Evolutionary conservation across 2,113 vertebrate genomes (phyloP).

Genomic region (Geococcyx californianus): DNA sequence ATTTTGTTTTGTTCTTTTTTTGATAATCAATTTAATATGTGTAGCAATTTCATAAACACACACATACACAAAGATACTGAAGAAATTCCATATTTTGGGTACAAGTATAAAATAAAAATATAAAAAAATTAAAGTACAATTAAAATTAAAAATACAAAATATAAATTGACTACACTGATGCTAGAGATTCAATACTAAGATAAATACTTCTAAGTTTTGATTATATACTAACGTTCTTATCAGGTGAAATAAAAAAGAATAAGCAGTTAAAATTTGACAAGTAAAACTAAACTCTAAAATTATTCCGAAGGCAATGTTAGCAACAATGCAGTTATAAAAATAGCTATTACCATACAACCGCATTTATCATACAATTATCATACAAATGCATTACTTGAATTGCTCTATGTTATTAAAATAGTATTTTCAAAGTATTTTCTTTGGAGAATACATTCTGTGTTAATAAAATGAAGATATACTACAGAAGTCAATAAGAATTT

Average conservation of each 20-base stretch:
- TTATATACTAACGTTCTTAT: background rate
- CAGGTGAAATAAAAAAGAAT: background rate
- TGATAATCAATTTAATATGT: background rate
- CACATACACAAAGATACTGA: background rate
- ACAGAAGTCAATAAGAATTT: background rate
- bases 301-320: background rate
- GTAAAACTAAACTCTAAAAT: background rate
- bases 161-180: background rate
- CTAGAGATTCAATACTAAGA: background rate
- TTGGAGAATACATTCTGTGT: background rate
- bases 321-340: background rate
- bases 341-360: background rate
- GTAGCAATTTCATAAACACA: background rate
- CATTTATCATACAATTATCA: background rate
- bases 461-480: background rate
- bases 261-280: background rate
- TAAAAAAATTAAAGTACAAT: background rate
- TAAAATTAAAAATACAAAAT: background rate
- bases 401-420: background rate
- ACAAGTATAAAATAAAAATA: background rate
- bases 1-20: background rate
- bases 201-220: background rate
- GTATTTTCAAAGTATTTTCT: background rate
- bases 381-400: background rate
- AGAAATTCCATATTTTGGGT: background rate